Base-by-base conservation (phyloP, 2,113 vertebrate species). In the Todiramphus saurophagus region DNA sequence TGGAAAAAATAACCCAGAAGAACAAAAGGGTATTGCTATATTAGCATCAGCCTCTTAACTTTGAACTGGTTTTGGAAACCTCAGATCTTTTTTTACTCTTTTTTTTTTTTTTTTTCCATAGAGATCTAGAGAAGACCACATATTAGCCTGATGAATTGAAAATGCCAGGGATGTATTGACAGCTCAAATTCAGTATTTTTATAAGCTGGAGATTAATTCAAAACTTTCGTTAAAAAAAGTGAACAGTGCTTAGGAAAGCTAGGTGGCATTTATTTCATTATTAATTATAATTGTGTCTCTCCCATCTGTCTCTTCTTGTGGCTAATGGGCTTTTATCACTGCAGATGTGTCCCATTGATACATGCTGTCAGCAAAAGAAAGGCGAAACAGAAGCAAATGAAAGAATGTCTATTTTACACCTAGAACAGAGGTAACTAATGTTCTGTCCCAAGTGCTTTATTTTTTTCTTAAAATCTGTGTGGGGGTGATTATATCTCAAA, bases 1-100 rank as follows among this genome's bases (percentile, higher is more conserved):
- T 2, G 5, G 20, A 62, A 37, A 90, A 89, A 83, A 66, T 30
- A n/a, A 83, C 24, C 11, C 17, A 68, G 43, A 67, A 59, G 5
- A 30, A 64, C 33, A 72, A 68, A 72, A 33, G 5, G 70, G 30
- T 59, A 18, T 7, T 39, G 28, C 50, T 59, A 19, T 39, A 14
- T 59, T 76, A 58, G 5, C 19, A 69, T 35, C 24, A 83, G 9
- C 8, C 12, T n/a, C 9, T 24, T 13, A 83, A 64, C 3, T 72
- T 27, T 44, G 31, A 88, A 84, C 16, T 25, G 5, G 0, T 48
- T 92, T 64, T 66, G 3, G 16, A 76, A 83, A 43, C 13, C 11
- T 64, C 7, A 58, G 41, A 30, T 51, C 3, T 30, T 25, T 73
- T 35, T 2, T 33, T 8, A 0, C 0, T 1, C 6, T 58, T 5